Conservation (phyloP, 2,797 vertebrate genomes). For the Sitta carolinensis region DNA sequence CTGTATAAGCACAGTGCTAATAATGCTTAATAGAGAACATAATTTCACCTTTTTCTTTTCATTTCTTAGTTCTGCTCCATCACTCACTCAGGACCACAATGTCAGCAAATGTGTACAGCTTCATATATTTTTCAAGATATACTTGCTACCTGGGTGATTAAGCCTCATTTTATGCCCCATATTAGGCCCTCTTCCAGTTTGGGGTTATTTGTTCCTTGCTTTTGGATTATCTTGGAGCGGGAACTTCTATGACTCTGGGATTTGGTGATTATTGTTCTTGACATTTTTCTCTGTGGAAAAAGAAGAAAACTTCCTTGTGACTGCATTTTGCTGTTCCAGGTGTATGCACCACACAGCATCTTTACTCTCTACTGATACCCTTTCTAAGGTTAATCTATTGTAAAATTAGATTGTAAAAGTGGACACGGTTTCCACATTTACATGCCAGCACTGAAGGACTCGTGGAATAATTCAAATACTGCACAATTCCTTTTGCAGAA, state of each 20-base stretch:
- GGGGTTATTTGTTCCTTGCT: slow-evolving; percentile 9
- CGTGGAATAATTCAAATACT: slow-evolving; percentile 33
- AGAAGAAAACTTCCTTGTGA: slow-evolving; percentile 27
- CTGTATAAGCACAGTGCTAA: slow-evolving; percentile 7
- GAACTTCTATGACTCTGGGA: background rate
- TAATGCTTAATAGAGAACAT: slow-evolving; percentile 31
- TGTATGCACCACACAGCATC: background rate
- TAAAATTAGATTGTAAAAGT: slow-evolving; percentile 77
- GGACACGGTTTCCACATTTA: slow-evolving; percentile 64
- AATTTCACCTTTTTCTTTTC: background rate
- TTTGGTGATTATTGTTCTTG: slow-evolving; percentile 58
- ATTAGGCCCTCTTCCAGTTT: background rate
- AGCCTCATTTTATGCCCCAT: slow-evolving; percentile 34
- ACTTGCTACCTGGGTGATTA: slow-evolving; percentile 15
- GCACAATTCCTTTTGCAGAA: slow-evolving; percentile 34
- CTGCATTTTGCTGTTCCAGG: slow-evolving; percentile 45
- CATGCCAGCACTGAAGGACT: slow-evolving; percentile 51
- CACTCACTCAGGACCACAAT: slow-evolving; percentile 25
- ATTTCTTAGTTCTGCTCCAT: slow-evolving; percentile 22
- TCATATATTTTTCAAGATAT: slow-evolving; percentile 46
- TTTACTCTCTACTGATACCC: slow-evolving; percentile 49
- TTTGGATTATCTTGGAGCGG: slow-evolving; percentile 34
- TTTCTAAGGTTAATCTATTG: slow-evolving; percentile 74
- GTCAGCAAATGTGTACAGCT: slow-evolving; percentile 9
- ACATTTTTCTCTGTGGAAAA: slow-evolving; percentile 42